phyloP scores from a whole-genome alignment of 1,140 invertebrate genomes.

The Heliconius melpomene region DNA sequence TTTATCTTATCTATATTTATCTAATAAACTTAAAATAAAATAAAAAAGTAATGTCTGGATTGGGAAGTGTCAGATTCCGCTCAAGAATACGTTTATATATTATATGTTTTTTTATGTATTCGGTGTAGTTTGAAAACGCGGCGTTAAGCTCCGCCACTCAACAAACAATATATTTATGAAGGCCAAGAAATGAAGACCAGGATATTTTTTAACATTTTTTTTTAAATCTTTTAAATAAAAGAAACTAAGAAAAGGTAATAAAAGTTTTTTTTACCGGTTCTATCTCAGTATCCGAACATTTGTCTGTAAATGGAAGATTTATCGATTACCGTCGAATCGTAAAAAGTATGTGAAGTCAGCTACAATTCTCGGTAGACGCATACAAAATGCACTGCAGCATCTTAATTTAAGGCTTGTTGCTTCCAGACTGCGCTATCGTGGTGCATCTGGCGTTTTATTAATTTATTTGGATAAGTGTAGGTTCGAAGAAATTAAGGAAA shows the following conservation, averaged over 20 bases:
- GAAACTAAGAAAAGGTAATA: not conserved
- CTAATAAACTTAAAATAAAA: not conserved
- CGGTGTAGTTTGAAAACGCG: not conserved
- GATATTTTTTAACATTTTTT: too few species aligned
- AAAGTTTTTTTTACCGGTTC: not conserved
- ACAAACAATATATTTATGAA: not conserved
- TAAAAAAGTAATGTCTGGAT: not conserved
- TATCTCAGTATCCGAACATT: not conserved
- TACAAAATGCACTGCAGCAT: conserved; percentile 5
- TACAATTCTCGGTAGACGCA: conserved; percentile 14
- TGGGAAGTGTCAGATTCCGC: not conserved
- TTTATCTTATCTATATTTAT: not conserved
- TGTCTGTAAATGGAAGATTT: conserved; percentile 3
- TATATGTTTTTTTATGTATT: too few species aligned
- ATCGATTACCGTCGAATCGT: conserved; percentile 5
- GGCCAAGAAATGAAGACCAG: too few species aligned
- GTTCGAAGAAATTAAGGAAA: too few species aligned
- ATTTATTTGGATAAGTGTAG: not conserved
- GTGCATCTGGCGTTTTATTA: not conserved
- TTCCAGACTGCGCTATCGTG: not conserved
- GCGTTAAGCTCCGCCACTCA: not conserved
- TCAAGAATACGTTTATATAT: too few species aligned
- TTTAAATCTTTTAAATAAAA: too few species aligned
- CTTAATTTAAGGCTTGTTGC: conserved; percentile 2
- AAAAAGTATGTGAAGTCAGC: conserved; percentile 6